A percentile compares a stretch with the other conserved stretches of the same genome.
Evolutionary conservation across 2,888 invertebrate species (phyloP).

Genomic region (Netelia fuscicornis): DNA sequence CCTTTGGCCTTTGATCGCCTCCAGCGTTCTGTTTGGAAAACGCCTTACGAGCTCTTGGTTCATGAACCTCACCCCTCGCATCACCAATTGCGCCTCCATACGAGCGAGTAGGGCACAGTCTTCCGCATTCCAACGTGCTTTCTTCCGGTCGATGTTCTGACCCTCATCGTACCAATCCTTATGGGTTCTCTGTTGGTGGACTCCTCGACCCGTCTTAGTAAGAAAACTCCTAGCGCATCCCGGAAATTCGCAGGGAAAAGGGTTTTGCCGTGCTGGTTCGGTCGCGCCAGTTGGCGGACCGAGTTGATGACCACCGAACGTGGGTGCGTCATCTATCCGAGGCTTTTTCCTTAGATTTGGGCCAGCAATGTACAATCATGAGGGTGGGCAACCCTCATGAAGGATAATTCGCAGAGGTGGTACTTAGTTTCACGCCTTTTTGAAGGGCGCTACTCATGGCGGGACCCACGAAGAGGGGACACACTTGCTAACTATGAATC

Average conservation of each 20-base stretch:
- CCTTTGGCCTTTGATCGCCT: constrained; percentile 28
- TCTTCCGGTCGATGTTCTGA: background rate
- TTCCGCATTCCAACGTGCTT: constrained; percentile 53
- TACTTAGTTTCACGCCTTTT: too few species aligned
- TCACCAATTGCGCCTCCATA: constrained; percentile 9
- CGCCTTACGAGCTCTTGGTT: background rate
- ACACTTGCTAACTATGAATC: constrained; percentile 74
- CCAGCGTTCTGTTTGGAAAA: constrained; percentile 17
- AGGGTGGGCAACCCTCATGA: constrained; percentile 63
- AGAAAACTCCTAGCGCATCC: constrained; percentile 24
- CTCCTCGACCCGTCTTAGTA: constrained; percentile 39
- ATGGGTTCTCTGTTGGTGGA: constrained; percentile 43
- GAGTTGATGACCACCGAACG: constrained; percentile 52
- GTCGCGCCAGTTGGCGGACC: constrained; percentile 55
- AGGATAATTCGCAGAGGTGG: constrained; percentile 47
- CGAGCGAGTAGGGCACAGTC: constrained; percentile 23
- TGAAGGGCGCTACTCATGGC: constrained; percentile 76
- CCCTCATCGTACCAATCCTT: constrained; percentile 53
- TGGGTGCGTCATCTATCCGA: constrained; percentile 63
- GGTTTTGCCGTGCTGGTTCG: constrained; percentile 27
- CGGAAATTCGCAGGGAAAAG: constrained; percentile 44
- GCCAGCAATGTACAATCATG: constrained; percentile 86
- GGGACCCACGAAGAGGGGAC: constrained; percentile 81
- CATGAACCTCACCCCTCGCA: constrained; percentile 21
- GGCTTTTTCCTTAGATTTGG: constrained; percentile 76